A percentile compares a stretch with the other conserved stretches of the same genome.
Conservation (phyloP, 2,113 vertebrate genomes). For the Glaucomys volans region DNA sequence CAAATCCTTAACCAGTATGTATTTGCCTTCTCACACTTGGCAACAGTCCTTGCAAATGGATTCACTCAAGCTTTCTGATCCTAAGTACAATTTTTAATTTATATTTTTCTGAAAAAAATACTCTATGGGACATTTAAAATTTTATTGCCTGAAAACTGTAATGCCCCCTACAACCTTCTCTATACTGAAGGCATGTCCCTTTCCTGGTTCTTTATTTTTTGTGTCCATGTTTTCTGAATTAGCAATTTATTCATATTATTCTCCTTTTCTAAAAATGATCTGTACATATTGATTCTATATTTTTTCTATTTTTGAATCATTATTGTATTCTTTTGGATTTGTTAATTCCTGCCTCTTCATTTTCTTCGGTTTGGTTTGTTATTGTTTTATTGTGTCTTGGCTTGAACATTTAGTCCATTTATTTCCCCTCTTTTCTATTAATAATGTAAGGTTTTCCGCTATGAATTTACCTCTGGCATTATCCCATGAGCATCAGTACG, state of each 20-base stretch:
- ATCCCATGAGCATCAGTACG: neutral
- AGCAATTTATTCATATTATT: neutral
- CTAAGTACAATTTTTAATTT: conserved; percentile 7
- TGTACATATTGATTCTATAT: neutral
- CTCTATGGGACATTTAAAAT: neutral
- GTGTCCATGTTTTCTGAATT: neutral
- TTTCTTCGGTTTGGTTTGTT: conserved; percentile 35
- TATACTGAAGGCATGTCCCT: neutral
- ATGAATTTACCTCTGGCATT: neutral
- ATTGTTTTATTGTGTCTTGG: conserved; percentile 52
- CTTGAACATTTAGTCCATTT: conserved; percentile 24
- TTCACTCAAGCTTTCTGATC: conserved; percentile 6
- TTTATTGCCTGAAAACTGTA: neutral
- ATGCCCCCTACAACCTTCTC: neutral
- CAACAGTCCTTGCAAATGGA: neutral
- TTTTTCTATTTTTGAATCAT: neutral
- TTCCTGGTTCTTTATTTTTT: conserved; percentile 23
- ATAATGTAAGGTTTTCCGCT: neutral
- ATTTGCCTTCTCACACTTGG: neutral
- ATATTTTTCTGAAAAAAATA: neutral
- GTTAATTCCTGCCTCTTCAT: neutral
- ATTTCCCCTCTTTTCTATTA: conserved; percentile 7
- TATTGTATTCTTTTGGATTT: conserved; percentile 40
- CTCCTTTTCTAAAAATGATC: neutral
- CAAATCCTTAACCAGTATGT: neutral